Conservation (phyloP, 2,888 invertebrate genomes). For the Microchrysa polita region DNA sequence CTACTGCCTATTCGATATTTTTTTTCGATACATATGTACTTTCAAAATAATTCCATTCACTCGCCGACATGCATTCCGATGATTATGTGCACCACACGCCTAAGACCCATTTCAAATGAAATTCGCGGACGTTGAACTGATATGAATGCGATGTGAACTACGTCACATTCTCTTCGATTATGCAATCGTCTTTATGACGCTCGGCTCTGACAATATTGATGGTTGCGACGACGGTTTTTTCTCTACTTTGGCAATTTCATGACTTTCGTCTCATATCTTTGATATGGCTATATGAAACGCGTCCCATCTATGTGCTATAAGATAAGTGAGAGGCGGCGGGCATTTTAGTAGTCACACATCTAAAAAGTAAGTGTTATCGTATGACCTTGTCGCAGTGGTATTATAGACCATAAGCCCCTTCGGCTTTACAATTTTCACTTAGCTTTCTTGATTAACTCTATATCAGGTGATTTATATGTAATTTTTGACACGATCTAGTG, state of each 20-base stretch:
- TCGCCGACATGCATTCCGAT: not conserved
- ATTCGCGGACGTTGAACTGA: not conserved
- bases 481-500: not conserved
- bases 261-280: not conserved
- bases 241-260: slow-evolving; percentile 15
- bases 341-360: slow-evolving; percentile 17
- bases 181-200: slow-evolving; percentile 33
- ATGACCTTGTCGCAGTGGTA: slow-evolving; percentile 39
- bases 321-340: slow-evolving; percentile 28
- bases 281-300: too few species aligned
- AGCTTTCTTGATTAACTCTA: slow-evolving; percentile 2
- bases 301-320: not conserved
- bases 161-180: slow-evolving; percentile 37
- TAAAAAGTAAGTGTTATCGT: not conserved
- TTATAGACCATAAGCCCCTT: slow-evolving; percentile 27
- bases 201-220: slow-evolving; percentile 33
- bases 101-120: not conserved
- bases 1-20: too few species aligned
- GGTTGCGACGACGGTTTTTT: slow-evolving; percentile 35
- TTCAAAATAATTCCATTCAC: not conserved
- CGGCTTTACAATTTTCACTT: slow-evolving; percentile 12
- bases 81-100: not conserved
- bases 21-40: slow-evolving; percentile 2
- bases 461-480: slow-evolving; percentile 27
- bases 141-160: not conserved